A percentile compares a stretch with the other conserved stretches of the same genome.
phyloP scores from a whole-genome alignment of 2,888 invertebrate species.

The Arctia plantaginis region DNA sequence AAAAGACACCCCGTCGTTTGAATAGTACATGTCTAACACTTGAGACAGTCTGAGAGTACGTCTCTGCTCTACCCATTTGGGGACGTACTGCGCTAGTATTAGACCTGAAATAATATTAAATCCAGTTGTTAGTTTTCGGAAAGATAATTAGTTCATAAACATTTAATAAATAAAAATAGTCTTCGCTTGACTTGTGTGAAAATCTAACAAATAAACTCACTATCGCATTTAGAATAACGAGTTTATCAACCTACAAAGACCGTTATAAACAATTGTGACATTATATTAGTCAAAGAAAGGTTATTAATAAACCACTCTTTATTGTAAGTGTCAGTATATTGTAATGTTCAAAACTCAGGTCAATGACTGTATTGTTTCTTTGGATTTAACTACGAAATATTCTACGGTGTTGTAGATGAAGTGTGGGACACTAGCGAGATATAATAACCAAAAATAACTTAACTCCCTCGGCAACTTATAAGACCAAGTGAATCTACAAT shows the following conservation, averaged over 20 bases:
- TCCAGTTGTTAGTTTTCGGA: too few species aligned
- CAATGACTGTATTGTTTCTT: background rate
- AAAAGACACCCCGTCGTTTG: constrained; percentile 87
- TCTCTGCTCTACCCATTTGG: constrained; percentile 83
- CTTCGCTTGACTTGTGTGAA: too few species aligned
- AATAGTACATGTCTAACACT: constrained; percentile 90
- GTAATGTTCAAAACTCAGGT: background rate
- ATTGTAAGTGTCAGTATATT: background rate
- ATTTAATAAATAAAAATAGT: too few species aligned
- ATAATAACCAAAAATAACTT: too few species aligned
- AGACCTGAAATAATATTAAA: constrained; percentile 73
- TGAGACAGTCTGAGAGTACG: constrained; percentile 87
- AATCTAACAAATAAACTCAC: too few species aligned
- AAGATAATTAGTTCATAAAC: too few species aligned
- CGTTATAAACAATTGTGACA: background rate
- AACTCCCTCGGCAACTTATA: too few species aligned
- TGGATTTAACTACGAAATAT: background rate
- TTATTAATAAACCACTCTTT: background rate
- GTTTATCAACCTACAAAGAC: background rate
- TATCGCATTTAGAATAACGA: background rate
- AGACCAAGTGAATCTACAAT: too few species aligned
- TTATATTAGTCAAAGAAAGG: background rate
- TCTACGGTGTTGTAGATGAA: too few species aligned
- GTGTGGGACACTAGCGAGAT: too few species aligned
- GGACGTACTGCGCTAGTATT: constrained; percentile 83